phyloP scores from a whole-genome alignment of 2,113 vertebrate species.

The Delphinapterus leucas region DNA sequence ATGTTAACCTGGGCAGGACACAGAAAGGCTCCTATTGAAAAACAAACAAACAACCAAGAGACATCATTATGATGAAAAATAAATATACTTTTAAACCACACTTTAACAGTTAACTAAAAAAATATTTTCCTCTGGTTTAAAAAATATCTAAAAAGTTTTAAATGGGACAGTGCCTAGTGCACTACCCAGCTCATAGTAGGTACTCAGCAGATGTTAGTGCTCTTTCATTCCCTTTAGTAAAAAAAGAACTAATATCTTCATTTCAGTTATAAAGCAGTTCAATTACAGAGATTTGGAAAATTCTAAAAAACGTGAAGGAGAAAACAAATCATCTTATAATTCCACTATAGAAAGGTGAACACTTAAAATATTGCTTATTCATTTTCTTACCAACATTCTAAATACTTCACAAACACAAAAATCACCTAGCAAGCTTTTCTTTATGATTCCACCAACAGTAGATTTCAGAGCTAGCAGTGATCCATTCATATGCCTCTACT shows the following conservation, averaged over 20 bases:
- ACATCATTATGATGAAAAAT: neutral
- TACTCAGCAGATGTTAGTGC: neutral
- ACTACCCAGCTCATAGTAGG: neutral
- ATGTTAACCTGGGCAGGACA: neutral
- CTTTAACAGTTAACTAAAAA: neutral
- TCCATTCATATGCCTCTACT: neutral
- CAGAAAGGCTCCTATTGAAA: neutral
- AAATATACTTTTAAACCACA: neutral
- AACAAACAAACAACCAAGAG: neutral
- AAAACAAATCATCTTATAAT: neutral
- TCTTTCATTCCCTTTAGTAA: neutral
- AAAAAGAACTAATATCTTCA: neutral
- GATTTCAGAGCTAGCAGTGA: neutral
- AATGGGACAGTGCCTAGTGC: neutral
- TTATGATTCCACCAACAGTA: neutral
- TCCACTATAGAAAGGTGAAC: neutral
- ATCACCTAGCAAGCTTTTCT: neutral
- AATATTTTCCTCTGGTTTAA: neutral
- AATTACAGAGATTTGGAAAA: neutral
- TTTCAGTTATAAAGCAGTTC: neutral
- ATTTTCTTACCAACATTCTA: conserved; percentile 10
- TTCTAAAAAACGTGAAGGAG: neutral
- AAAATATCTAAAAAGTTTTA: neutral
- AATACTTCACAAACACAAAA: neutral
- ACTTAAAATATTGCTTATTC: neutral